Evolutionary conservation across 2,888 invertebrate species (phyloP).

Genomic region (Petrolisthes cinctipes): DNA sequence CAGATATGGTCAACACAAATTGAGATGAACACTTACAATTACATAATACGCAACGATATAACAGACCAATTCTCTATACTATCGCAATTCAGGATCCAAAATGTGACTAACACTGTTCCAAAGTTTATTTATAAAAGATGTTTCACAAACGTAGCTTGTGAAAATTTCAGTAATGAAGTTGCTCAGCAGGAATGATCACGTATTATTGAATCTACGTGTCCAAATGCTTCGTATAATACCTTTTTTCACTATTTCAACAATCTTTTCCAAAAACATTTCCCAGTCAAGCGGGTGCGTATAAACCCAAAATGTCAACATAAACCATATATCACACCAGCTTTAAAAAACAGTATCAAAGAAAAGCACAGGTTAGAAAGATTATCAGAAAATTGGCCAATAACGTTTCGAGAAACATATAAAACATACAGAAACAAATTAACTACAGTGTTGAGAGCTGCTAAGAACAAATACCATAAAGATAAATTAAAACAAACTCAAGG

Average conservation of each 20-base stretch:
- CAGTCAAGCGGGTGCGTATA: not conserved
- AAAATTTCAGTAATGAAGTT: slow-evolving; percentile 20
- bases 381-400: not conserved
- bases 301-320: not conserved
- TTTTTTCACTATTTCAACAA: not conserved
- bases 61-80: slow-evolving; percentile 25
- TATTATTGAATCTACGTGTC: not conserved
- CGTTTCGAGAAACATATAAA: not conserved
- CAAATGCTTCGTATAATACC: not conserved
- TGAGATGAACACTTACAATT: slow-evolving; percentile 15
- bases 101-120: slow-evolving; percentile 1
- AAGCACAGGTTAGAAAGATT: not conserved
- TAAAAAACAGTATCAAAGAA: slow-evolving; percentile 17
- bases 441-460: not conserved
- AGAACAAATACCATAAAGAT: slow-evolving; percentile 23
- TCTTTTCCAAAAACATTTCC: not conserved
- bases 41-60: slow-evolving; percentile 2
- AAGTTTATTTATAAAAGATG: slow-evolving; percentile 9
- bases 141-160: not conserved
- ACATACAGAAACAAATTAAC: slow-evolving; percentile 7
- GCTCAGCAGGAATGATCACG: not conserved
- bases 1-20: slow-evolving; percentile 8
- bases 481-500: slow-evolving; percentile 12
- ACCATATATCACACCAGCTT: slow-evolving; percentile 6
- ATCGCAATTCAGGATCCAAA: slow-evolving; percentile 2